Base-by-base conservation (phyloP, 2,888 invertebrate species). In the Anticlea derivata region DNA sequence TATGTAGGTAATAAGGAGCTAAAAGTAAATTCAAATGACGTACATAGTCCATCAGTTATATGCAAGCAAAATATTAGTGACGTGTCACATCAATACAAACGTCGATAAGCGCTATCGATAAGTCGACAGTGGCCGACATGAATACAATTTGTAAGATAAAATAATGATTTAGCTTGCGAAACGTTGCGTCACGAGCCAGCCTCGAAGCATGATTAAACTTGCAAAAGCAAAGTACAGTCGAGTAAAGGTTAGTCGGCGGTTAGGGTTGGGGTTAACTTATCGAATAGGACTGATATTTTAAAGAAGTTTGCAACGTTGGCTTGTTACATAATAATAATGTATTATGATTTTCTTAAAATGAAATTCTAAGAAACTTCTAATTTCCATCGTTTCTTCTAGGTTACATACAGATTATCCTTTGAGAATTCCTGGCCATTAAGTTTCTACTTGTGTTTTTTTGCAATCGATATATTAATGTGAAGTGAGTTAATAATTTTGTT, bases 141-240 rank as follows among this genome's bases (percentile, higher is more conserved):
- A 83, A 85, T 80, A 88, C 88, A 87, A 88, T 88, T 89, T 88
- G 88, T 86, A 81, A 83, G 88, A 88, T 87, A 88, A 88, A 87
- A 86, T 88, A 88, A 87, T 86, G 86, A 86, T 86, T 82, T 80
- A 75, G 80, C 72, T 89, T 89, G 85, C 85, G 84, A 88, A 90
- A 90, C 77, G 75, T 86, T 86, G 83, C 87, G 83, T 88, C 89
- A 90, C 89, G 88, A 88, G 70, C 79, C 70, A 62, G 75, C 80
- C 75, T 70, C 78, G 75, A 72, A 81, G 83, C 86, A 86, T 88
- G 87, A 86, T 90, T 88, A 88, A 87, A 87, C 89, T 89, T 88
- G 88, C 89, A 88, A 88, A 86, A 88, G 88, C 88, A 81, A 86
- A 86, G 82, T 80, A 86, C 84, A 82, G 76, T 62, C 79, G 73